These are phyloP conservation scores for Myotis yumanensis DNA, from an alignment of 2,113 vertebrate species.

Conservation along the genomic window DNA sequence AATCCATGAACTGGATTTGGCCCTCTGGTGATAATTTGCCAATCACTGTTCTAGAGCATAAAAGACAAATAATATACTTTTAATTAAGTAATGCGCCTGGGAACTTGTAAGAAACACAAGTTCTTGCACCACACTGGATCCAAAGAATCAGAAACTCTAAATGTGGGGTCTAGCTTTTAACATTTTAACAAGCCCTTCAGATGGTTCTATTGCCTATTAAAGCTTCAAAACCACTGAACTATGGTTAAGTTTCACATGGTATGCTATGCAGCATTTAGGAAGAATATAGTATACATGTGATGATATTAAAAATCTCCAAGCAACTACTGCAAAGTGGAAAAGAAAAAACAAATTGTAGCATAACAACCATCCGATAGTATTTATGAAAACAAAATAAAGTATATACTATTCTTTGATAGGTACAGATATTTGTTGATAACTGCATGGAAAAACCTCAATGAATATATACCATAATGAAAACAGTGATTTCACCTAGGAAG, in stretches of 20 bases:
- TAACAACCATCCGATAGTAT: not conserved
- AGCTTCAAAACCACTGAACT: not conserved
- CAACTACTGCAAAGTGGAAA: not conserved
- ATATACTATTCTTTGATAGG: not conserved
- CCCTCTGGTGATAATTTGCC: not conserved
- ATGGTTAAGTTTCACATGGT: not conserved
- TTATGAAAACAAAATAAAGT: not conserved
- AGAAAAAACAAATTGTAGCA: not conserved
- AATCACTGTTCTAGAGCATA: not conserved
- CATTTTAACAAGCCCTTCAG: not conserved
- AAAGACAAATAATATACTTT: not conserved
- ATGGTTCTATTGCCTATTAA: not conserved
- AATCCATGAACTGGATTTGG: not conserved
- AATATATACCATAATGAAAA: not conserved
- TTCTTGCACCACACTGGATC: not conserved
- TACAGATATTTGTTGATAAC: not conserved
- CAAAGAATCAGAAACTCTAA: not conserved
- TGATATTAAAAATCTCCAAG: not conserved
- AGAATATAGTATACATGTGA: not conserved
- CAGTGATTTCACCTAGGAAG: not conserved
- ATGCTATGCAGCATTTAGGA: not conserved
- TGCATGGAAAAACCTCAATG: not conserved
- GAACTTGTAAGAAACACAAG: not conserved
- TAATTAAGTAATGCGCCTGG: not conserved
- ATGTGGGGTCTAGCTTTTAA: not conserved